Evolutionary conservation across 2,797 vertebrate species (phyloP).

Genomic region (Aphelocoma californica): DNA sequence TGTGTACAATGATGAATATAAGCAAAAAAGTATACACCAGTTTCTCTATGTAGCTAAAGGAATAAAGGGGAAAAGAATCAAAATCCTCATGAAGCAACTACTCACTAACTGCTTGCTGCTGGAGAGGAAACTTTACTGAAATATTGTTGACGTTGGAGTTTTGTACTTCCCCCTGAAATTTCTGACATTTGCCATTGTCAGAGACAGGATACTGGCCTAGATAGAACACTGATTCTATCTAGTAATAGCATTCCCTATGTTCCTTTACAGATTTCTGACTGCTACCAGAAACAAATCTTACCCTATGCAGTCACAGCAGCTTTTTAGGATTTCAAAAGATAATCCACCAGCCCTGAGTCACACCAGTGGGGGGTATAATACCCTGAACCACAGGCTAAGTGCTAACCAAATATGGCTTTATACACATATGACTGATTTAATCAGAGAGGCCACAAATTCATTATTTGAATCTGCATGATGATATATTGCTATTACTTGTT

Average conservation of each 20-base stretch:
- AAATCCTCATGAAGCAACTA: not conserved
- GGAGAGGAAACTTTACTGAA: not conserved
- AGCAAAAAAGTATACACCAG: not conserved
- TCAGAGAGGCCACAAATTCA: not conserved
- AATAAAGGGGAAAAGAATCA: not conserved
- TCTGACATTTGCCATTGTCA: not conserved
- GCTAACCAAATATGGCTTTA: not conserved
- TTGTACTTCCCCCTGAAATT: not conserved
- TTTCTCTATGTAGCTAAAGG: not conserved
- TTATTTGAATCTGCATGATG: not conserved
- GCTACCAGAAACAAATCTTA: not conserved
- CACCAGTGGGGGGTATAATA: not conserved
- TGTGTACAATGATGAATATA: not conserved
- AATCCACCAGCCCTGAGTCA: not conserved
- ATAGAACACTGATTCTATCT: not conserved
- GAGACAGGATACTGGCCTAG: not conserved
- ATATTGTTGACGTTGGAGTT: not conserved
- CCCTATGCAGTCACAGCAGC: not conserved
- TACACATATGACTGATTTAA: not conserved
- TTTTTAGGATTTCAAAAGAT: constrained; percentile 26
- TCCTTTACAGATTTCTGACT: not conserved
- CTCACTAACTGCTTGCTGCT: not conserved
- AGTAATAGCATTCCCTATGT: not conserved
- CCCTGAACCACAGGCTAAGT: not conserved
- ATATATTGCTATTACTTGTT: not conserved